Evolutionary conservation across 2,797 vertebrate species (phyloP).

Genomic region (Cyprinella venusta): DNA sequence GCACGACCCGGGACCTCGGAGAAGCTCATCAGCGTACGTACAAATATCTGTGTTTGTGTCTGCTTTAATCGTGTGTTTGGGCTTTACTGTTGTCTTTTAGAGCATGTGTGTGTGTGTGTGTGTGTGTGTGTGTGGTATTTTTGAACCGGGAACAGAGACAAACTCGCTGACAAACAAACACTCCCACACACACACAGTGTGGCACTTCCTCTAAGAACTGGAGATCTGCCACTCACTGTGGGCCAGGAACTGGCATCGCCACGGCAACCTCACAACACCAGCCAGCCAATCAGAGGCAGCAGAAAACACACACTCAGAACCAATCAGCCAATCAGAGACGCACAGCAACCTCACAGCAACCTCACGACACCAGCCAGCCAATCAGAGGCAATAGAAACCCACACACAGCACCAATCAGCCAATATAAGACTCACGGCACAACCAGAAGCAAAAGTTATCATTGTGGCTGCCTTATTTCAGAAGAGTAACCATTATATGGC

Average conservation of each 20-base stretch:
- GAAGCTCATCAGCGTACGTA: conserved; percentile 79
- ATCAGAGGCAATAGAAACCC: no score
- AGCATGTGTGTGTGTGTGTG: conserved; percentile 21
- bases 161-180: conserved; percentile 11
- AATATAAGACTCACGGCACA: no score
- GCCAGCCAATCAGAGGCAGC: neutral
- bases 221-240: conserved; percentile 9
- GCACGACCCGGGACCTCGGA: conserved; percentile 73
- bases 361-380: conserved; percentile 1
- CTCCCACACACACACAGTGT: conserved; percentile 31
- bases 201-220: conserved; percentile 36
- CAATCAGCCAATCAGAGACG: no score
- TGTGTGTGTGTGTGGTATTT: conserved; percentile 8
- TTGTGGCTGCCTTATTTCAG: no score
- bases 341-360: no score
- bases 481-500: no score
- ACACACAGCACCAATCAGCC: no score
- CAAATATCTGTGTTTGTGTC: neutral
- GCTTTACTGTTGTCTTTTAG: neutral
- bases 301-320: neutral
- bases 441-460: no score
- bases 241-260: conserved; percentile 17
- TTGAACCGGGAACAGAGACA: neutral
- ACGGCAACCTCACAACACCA: conserved; percentile 5
- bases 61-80: neutral